Percentiles rank a stretch among this genome's conserved stretches.
These are phyloP conservation scores for Lasioglossum albipes DNA, from an alignment of 1,140 invertebrate species.

Conservation along the genomic window DNA sequence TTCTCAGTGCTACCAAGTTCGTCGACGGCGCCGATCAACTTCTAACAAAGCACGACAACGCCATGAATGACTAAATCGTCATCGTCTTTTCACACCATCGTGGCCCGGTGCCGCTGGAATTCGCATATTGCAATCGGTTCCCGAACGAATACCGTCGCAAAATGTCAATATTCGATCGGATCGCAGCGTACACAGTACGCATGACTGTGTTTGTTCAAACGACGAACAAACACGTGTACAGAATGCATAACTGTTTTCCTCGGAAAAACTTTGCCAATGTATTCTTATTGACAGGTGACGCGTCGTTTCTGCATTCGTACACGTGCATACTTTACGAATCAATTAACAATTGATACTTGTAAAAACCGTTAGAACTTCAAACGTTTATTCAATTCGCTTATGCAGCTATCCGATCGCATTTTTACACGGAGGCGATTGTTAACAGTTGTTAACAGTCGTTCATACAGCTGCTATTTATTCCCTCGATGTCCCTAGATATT, in stretches of 20 bases:
- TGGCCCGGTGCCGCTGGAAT: not conserved
- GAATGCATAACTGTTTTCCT: too few relatives aligned
- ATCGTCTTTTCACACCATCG: not conserved
- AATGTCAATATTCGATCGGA: not conserved
- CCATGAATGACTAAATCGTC: not conserved
- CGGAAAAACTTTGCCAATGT: not conserved
- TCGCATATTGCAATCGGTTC: not conserved
- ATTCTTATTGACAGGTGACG: too few relatives aligned
- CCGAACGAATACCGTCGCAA: not conserved
- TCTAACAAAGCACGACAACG: not conserved
- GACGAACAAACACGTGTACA: not conserved
- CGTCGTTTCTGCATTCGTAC: too few relatives aligned
- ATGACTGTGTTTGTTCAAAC: not conserved
- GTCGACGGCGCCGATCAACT: not conserved
- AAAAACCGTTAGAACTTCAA: too few relatives aligned
- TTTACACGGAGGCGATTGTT: not conserved
- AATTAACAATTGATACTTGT: too few relatives aligned
- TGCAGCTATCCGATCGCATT: not conserved
- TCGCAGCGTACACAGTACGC: not conserved
- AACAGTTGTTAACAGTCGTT: not conserved
- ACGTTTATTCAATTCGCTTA: too few relatives aligned
- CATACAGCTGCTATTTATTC: conserved; percentile 6
- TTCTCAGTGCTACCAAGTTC: conserved; percentile 37
- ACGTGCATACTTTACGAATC: too few relatives aligned
- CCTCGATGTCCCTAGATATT: conserved; percentile 2